These are phyloP conservation scores for Noctilio leporinus DNA, from an alignment of 2,113 vertebrate genomes.

Conservation along the genomic window DNA sequence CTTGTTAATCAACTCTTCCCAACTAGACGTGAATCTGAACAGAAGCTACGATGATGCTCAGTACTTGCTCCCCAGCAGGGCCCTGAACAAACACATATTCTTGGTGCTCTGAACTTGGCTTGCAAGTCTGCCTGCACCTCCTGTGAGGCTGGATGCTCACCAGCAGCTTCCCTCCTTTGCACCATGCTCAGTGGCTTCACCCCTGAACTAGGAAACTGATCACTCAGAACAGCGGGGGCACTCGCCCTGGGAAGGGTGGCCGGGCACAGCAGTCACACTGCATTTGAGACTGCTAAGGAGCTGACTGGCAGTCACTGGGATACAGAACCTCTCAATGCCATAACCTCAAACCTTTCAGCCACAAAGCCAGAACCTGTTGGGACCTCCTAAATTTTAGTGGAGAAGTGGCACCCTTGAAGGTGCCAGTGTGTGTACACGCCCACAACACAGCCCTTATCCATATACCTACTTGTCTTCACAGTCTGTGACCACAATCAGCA, in stretches of 20 bases:
- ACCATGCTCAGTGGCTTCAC: too few species aligned
- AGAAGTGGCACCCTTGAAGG: neutral
- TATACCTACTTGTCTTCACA: neutral
- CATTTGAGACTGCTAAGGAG: neutral
- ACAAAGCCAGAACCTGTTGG: neutral
- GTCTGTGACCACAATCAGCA: neutral
- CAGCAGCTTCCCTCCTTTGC: neutral
- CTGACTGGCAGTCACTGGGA: neutral
- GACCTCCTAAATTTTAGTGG: neutral
- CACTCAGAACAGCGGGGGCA: neutral
- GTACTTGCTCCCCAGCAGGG: neutral
- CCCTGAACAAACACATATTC: neutral
- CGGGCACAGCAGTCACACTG: neutral
- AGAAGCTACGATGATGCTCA: neutral
- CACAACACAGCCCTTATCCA: neutral
- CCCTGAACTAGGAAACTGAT: neutral
- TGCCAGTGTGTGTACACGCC: too few species aligned
- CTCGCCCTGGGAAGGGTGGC: neutral
- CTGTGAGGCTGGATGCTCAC: neutral
- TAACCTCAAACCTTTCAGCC: neutral
- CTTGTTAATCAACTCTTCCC: neutral
- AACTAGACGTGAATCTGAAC: neutral
- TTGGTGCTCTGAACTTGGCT: neutral
- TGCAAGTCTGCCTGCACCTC: neutral
- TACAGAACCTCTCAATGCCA: neutral